Evolutionary conservation across 1,140 invertebrate species (phyloP).

Genomic region (Sinella curviseta): DNA sequence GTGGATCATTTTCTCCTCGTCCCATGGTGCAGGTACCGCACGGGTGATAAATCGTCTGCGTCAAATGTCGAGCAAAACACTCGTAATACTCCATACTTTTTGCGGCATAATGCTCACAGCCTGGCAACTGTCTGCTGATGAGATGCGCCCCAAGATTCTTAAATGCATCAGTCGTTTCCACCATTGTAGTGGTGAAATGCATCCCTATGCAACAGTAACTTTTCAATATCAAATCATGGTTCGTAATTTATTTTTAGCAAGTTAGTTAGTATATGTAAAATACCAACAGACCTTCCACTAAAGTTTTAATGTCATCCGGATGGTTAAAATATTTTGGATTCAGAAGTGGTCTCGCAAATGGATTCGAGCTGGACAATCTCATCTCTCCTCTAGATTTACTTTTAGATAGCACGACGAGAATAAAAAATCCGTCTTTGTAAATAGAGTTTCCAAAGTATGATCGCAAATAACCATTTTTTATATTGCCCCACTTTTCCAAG

Average conservation of each 20-base stretch:
- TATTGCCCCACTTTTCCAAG: not conserved
- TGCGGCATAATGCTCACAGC: constrained; percentile 65
- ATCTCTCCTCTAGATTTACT: constrained; percentile 70
- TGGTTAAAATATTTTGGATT: too few species aligned
- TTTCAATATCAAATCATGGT: constrained; percentile 67
- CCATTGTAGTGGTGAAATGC: too few species aligned
- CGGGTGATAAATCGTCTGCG: constrained; percentile 74
- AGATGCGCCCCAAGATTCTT: constrained; percentile 62
- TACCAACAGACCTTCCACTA: too few species aligned
- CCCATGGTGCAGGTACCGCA: constrained; percentile 86
- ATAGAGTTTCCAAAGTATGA: not conserved
- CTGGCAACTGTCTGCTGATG: constrained; percentile 64
- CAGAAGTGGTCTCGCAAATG: constrained; percentile 66
- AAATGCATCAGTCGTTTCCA: constrained; percentile 61
- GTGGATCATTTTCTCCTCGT: constrained; percentile 61
- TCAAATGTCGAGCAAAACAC: constrained; percentile 67
- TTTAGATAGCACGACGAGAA: constrained; percentile 11
- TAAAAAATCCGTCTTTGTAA: constrained; percentile 28
- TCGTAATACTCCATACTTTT: constrained; percentile 72
- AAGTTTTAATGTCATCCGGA: too few species aligned
- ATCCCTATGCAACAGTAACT: constrained; percentile 63
- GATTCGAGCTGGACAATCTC: constrained; percentile 63
- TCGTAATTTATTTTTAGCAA: too few species aligned
- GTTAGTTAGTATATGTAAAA: too few species aligned
- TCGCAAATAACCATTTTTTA: not conserved